Evolutionary conservation across 2,797 vertebrate species (phyloP), one percentile per base, ranked within the genome.

Genomic region (Poeciliopsis turneri): DNA sequence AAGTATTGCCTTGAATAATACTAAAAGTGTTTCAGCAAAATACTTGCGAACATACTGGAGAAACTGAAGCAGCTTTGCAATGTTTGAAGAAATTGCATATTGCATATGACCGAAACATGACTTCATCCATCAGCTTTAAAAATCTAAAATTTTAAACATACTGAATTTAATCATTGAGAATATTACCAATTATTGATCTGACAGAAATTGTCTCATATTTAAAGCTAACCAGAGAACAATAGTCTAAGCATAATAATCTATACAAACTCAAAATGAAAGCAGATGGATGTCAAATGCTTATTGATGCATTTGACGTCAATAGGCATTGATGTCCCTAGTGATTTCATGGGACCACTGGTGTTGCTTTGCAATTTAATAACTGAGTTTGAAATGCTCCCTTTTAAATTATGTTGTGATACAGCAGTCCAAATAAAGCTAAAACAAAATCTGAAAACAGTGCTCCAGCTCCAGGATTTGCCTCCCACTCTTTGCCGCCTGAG

Each of bases 401-500:
- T 23, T 43, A 11, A 53, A 20, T 76, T 51, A 23, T 23, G 13
- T 55, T 57, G 28, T 41, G 70, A 20, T 8, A 4, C 28, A 20
- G 0, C 18, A 28, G 43, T 66, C 36, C 30, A 33, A 45, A 53
- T 30, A 49, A 66, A 68, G 4, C 13, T 2, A 36, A 46, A 57
- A 55, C 49, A 28, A 78, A 85, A 86, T 61, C 36, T 55, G 47
- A 70, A 43, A 78, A 15, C 80, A 1, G 13, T 66, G 76, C 39
- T 1, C 76, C 76, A 28, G 73, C 79, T 85, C 64, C 72, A 75
- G 78, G 57, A 79, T 87, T 84, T 61, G 16, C 78, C 78, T 87
- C 89, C 87, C 43, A 78, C 85, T 87, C 80, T 25, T 70, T 41
- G 76, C 77, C 3, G 73, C 85, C 77, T 46, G 76, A 83, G 86